Evolutionary conservation across 2,888 invertebrate genomes (phyloP).

Genomic region (Ornithoptera priamus): DNA sequence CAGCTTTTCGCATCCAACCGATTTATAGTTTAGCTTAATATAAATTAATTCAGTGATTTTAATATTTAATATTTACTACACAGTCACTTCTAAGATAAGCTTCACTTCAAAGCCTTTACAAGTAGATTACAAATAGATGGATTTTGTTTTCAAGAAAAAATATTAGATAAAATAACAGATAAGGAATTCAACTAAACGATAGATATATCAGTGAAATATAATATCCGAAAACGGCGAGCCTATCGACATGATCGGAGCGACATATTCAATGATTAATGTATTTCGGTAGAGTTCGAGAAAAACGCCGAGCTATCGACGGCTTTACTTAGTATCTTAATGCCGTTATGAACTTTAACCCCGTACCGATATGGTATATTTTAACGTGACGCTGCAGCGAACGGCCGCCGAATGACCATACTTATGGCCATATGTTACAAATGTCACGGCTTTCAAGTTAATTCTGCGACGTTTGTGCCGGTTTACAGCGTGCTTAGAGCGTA

Average conservation of each 20-base stretch:
- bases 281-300: conserved; percentile 25
- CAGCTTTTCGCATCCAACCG: too few species aligned
- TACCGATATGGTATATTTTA: conserved; percentile 7
- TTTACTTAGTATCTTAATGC: background rate
- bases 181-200: too few species aligned
- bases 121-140: too few species aligned
- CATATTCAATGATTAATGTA: conserved; percentile 22
- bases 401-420: conserved; percentile 27
- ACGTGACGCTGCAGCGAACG: conserved; percentile 2
- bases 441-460: conserved; percentile 32
- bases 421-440: conserved; percentile 33
- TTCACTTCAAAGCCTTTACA: too few species aligned
- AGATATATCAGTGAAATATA: too few species aligned
- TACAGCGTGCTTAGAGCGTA: conserved; percentile 15
- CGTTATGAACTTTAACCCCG: conserved; percentile 14
- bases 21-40: too few species aligned
- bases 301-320: conserved; percentile 15
- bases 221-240: too few species aligned
- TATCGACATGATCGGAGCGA: background rate
- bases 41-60: too few species aligned
- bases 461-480: conserved; percentile 15
- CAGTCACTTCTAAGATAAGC: too few species aligned
- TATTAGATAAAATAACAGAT: too few species aligned
- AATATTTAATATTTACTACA: too few species aligned
- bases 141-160: too few species aligned